A percentile compares a stretch with the other conserved stretches of the same genome.
These are phyloP conservation scores for Pseudorhombus dupliciocellatus DNA, from an alignment of 2,113 vertebrate species.

Conservation along the genomic window DNA sequence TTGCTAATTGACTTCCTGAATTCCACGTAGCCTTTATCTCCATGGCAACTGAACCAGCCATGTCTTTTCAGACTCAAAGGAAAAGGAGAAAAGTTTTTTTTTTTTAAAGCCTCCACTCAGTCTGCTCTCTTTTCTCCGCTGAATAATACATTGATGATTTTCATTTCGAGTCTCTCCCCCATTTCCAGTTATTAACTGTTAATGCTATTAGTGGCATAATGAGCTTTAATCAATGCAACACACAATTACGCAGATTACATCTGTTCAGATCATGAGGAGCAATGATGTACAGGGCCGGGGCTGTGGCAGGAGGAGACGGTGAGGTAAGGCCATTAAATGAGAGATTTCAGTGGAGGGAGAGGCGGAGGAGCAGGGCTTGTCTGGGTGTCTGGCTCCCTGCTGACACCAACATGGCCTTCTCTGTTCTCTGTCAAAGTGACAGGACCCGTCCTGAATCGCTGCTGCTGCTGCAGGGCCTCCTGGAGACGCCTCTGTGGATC, in stretches of 20 bases:
- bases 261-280: slow-evolving; percentile 25
- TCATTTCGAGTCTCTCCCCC: slow-evolving; percentile 29
- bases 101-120: slow-evolving; percentile 26
- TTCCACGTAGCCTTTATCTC: slow-evolving; percentile 74
- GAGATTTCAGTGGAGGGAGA: slow-evolving; percentile 7
- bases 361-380: slow-evolving; percentile 18
- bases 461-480: slow-evolving; percentile 26
- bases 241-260: slow-evolving; percentile 55
- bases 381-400: slow-evolving; percentile 48
- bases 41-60: slow-evolving; percentile 76
- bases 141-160: slow-evolving; percentile 49
- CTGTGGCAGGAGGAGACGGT: slow-evolving; percentile 12
- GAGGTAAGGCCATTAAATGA: slow-evolving; percentile 38
- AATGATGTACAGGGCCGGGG: slow-evolving; percentile 31
- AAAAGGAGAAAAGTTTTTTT: slow-evolving; percentile 30
- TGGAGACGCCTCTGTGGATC: slow-evolving; percentile 45
- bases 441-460: slow-evolving; percentile 63
- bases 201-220: slow-evolving; percentile 59
- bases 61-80: slow-evolving; percentile 33
- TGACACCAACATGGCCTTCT: slow-evolving; percentile 67
- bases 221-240: slow-evolving; percentile 53
- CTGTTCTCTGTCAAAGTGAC: slow-evolving; percentile 77
- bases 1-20: slow-evolving; percentile 83
- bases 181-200: slow-evolving; percentile 38
- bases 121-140: slow-evolving; percentile 24